phyloP scores from a whole-genome alignment of 2,113 vertebrate genomes.

The Tamias sibiricus region DNA sequence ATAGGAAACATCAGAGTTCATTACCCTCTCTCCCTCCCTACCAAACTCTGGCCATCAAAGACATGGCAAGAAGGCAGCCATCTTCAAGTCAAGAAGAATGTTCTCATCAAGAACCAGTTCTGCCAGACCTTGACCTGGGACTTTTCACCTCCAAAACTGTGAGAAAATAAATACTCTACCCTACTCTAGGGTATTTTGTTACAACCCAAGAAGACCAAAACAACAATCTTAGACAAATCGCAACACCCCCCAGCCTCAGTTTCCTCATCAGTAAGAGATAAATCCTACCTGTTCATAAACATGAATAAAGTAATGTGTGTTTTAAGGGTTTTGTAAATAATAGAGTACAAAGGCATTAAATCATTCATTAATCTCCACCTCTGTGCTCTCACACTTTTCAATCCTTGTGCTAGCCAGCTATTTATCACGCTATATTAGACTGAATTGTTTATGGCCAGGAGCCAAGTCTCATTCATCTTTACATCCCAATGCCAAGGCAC shows the following conservation, averaged over 20 bases:
- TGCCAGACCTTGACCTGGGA: not conserved
- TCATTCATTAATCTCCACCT: slow-evolving; percentile 15
- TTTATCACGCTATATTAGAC: not conserved
- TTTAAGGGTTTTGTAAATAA: slow-evolving; percentile 42
- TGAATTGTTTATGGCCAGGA: slow-evolving; percentile 15
- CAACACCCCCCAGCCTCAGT: not conserved
- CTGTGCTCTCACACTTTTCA: slow-evolving; percentile 2
- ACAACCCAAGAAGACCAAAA: not conserved
- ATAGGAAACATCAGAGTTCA: not conserved
- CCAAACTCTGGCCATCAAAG: not conserved
- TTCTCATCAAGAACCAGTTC: not conserved
- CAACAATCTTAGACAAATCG: not conserved
- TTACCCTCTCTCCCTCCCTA: not conserved
- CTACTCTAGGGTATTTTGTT: not conserved
- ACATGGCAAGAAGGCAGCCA: not conserved
- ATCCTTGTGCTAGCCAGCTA: not conserved
- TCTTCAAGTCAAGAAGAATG: not conserved
- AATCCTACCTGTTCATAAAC: not conserved
- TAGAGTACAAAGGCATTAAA: not conserved
- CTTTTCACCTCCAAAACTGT: not conserved
- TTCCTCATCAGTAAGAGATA: slow-evolving; percentile 45
- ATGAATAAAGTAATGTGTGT: slow-evolving; percentile 27
- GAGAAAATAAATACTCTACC: not conserved
- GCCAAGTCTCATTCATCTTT: slow-evolving; percentile 30
- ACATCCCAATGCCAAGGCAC: not conserved